phyloP scores from a whole-genome alignment of 2,888 invertebrate species.

The Hyalella azteca region DNA sequence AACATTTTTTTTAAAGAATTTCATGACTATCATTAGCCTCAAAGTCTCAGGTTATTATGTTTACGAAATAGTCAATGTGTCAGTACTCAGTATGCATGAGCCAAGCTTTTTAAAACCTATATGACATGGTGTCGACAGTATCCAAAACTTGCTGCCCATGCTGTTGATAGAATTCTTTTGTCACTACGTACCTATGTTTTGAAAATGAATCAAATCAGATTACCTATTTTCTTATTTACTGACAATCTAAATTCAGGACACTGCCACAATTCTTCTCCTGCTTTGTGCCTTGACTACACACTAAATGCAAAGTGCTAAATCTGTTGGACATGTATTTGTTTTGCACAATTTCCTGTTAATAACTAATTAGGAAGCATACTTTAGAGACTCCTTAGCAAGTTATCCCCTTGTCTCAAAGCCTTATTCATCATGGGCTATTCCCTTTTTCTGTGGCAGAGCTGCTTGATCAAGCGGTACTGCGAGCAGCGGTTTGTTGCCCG shows the following conservation, averaged over 20 bases:
- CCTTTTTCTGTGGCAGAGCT: slow-evolving; percentile 46
- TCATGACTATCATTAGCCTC: neutral
- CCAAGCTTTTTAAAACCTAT: no score
- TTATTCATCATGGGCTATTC: neutral
- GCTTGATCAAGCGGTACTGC: slow-evolving; percentile 62
- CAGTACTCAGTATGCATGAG: neutral
- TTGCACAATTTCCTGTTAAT: neutral
- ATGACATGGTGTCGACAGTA: no score
- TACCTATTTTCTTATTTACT: no score
- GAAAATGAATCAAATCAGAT: no score
- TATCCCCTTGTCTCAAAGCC: neutral
- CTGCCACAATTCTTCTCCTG: neutral
- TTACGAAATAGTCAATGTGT: neutral
- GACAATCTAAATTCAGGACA: no score
- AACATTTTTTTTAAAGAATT: neutral
- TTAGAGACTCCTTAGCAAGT: neutral
- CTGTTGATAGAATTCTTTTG: no score
- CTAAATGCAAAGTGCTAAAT: no score
- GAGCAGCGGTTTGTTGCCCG: slow-evolving; percentile 65
- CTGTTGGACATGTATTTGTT: no score
- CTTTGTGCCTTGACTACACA: neutral
- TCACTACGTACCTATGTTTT: no score
- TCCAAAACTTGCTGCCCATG: no score
- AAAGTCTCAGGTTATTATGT: neutral
- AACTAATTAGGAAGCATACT: neutral